These are phyloP conservation scores for Syncerus caffer DNA, from an alignment of 2,797 vertebrate genomes.

Conservation along the genomic window DNA sequence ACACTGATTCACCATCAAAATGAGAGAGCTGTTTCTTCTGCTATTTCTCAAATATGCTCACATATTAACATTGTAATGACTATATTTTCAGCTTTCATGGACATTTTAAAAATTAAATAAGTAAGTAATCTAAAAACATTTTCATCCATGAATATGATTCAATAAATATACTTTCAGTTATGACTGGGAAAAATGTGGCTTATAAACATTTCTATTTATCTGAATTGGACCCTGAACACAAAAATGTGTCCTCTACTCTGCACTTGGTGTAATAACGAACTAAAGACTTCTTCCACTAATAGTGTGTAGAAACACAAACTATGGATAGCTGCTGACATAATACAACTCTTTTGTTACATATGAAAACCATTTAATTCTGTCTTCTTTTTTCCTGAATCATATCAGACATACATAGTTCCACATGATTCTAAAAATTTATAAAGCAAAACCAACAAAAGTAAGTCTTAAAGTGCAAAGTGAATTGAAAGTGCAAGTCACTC, in stretches of 20 bases:
- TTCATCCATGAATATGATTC: not conserved
- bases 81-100: not conserved
- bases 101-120: conserved; percentile 6
- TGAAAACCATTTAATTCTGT: conserved; percentile 18
- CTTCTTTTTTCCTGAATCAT: not conserved
- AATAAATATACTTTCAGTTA: conserved; percentile 25
- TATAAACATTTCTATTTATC: conserved; percentile 29
- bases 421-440: not conserved
- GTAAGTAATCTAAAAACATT: conserved; percentile 26
- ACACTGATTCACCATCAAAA: not conserved
- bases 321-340: not conserved
- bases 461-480: not conserved
- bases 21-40: not conserved
- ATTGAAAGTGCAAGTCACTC: not conserved
- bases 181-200: not conserved
- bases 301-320: not conserved
- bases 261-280: not conserved
- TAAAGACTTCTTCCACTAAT: not conserved
- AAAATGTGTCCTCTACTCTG: not conserved
- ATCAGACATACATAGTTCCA: not conserved
- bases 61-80: not conserved
- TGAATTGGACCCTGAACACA: not conserved
- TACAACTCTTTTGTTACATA: not conserved
- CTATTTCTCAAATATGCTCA: conserved; percentile 25
- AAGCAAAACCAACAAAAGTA: conserved; percentile 32